These are phyloP conservation scores for Phenganax subtilis DNA, from an alignment of 92 coral and sea anemone species.

Conservation along the genomic window DNA sequence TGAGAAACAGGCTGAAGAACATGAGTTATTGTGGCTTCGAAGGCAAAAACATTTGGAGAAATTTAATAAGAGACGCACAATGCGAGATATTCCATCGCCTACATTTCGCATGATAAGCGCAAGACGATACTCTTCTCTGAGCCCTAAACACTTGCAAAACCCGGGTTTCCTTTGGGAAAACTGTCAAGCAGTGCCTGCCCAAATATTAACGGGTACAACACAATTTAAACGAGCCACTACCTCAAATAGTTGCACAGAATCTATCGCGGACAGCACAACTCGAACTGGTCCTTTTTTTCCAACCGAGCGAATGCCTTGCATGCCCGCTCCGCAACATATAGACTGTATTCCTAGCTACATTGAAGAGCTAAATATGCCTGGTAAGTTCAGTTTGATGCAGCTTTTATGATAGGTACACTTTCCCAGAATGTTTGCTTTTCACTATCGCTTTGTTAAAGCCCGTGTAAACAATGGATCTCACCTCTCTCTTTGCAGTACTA, in stretches of 20 bases:
- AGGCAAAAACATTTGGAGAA: slow-evolving; percentile 63
- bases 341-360: slow-evolving; percentile 58
- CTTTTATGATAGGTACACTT: too few relatives aligned
- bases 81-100: slow-evolving; percentile 34
- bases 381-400: slow-evolving; percentile 44
- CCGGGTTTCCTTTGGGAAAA: slow-evolving; percentile 30
- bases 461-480: neutral
- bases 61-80: slow-evolving; percentile 50
- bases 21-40: slow-evolving; percentile 46
- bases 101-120: slow-evolving; percentile 3
- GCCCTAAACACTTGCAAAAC: neutral
- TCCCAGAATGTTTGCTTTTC: neutral
- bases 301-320: slow-evolving; percentile 73
- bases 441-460: neutral
- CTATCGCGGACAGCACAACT: neutral
- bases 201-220: neutral
- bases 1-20: slow-evolving; percentile 51
- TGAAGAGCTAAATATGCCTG: slow-evolving; percentile 72
- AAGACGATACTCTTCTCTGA: slow-evolving; percentile 1
- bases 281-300: slow-evolving; percentile 91
- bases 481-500: neutral
- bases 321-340: slow-evolving; percentile 63
- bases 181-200: slow-evolving; percentile 23
- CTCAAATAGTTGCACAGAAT: neutral
- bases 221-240: slow-evolving; percentile 28